These are phyloP conservation scores for Leucophenga maculata DNA, from an alignment of 2,888 invertebrate species.

Conservation along the genomic window DNA sequence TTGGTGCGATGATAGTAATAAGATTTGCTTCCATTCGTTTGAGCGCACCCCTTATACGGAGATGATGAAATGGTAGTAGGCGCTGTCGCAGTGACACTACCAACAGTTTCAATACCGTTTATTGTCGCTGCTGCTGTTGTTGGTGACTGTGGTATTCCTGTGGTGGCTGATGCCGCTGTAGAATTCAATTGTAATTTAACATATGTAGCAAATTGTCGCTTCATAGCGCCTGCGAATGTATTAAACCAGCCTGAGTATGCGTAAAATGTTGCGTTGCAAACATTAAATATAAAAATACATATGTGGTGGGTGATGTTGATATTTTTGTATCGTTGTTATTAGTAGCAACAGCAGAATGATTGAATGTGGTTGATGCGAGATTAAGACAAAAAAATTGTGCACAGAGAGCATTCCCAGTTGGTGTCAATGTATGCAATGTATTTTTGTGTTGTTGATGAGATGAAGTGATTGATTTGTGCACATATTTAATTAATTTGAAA, in stretches of 20 bases:
- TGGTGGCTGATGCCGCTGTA: slow-evolving; percentile 54
- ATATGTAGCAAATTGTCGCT: slow-evolving; percentile 87
- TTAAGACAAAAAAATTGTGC: too few species aligned
- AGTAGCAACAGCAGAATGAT: too few species aligned
- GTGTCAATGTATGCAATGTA: neutral
- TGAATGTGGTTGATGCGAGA: neutral
- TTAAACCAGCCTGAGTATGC: slow-evolving; percentile 76
- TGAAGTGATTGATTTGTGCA: neutral
- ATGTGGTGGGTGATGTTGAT: too few species aligned
- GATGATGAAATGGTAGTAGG: slow-evolving; percentile 42
- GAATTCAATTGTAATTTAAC: slow-evolving; percentile 82
- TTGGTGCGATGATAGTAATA: slow-evolving; percentile 65
- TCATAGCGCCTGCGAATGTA: slow-evolving; percentile 80
- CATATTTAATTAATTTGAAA: too few species aligned
- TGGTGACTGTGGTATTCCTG: slow-evolving; percentile 19
- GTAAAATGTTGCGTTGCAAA: slow-evolving; percentile 1
- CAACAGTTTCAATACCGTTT: neutral
- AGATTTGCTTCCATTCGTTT: slow-evolving; percentile 43
- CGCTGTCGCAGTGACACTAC: slow-evolving; percentile 33
- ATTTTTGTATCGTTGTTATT: too few species aligned
- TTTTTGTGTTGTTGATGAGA: slow-evolving; percentile 6
- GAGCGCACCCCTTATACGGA: slow-evolving; percentile 14
- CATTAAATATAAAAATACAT: too few species aligned
- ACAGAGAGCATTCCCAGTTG: too few species aligned
- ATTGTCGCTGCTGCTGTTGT: neutral